These are phyloP conservation scores for Spea hammondii DNA, from an alignment of 2,797 vertebrate genomes.

Conservation along the genomic window DNA sequence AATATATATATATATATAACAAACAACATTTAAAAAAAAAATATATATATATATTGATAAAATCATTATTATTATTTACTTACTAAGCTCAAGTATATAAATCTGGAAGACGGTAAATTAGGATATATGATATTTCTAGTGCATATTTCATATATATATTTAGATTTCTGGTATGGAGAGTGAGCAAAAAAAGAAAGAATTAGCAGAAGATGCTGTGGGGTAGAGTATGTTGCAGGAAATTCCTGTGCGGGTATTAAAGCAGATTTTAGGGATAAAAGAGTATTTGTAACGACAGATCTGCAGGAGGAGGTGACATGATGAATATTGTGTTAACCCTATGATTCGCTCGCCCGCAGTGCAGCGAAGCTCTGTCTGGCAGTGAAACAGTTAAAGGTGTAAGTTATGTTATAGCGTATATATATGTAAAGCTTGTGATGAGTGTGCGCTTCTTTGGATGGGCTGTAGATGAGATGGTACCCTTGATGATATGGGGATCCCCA, in stretches of 20 bases:
- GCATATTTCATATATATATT: too few relatives aligned
- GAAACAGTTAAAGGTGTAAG: conserved; percentile 24
- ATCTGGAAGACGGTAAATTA: too few relatives aligned
- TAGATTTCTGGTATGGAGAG: too few relatives aligned
- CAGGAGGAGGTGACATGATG: conserved; percentile 2
- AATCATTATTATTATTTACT: too few relatives aligned
- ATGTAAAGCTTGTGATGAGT: conserved; percentile 30
- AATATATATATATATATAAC: too few relatives aligned
- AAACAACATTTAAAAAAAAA: too few relatives aligned
- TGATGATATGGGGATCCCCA: conserved; percentile 38
- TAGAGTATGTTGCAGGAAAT: background rate
- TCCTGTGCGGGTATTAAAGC: background rate
- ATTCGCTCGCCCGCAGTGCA: background rate
- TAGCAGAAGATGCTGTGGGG: background rate
- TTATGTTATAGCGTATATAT: background rate
- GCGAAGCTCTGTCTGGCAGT: conserved; percentile 1
- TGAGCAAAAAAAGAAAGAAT: background rate
- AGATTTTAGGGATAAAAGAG: background rate
- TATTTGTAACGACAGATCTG: background rate
- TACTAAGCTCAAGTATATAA: too few relatives aligned
- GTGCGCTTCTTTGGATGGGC: conserved; percentile 23
- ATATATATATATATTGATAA: too few relatives aligned
- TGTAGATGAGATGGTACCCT: conserved; percentile 41
- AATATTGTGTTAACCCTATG: conserved; percentile 10
- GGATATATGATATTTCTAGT: too few relatives aligned